phyloP scores from a whole-genome alignment of 1,140 invertebrate genomes.

The Drosophila bipectinata region DNA sequence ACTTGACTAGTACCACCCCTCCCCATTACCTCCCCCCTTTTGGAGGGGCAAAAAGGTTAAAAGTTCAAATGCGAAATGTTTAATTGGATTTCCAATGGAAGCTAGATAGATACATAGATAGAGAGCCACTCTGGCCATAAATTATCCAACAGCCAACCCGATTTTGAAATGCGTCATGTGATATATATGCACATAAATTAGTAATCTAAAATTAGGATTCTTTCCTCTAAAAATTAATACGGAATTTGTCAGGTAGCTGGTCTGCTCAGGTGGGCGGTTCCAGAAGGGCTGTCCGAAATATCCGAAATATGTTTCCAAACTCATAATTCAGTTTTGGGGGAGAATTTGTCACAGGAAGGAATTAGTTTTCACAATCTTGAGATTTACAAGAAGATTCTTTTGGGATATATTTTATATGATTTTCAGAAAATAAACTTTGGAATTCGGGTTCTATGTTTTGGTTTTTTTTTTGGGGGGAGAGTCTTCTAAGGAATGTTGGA shows the following conservation, averaged over 20 bases:
- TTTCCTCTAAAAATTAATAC: slow-evolving; percentile 50
- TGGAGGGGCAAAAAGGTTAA: slow-evolving; percentile 47
- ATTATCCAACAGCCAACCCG: background rate
- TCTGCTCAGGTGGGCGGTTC: slow-evolving; percentile 50
- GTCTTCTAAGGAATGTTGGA: too few species aligned
- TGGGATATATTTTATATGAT: too few species aligned
- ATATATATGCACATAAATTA: slow-evolving; percentile 1
- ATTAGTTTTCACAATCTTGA: background rate
- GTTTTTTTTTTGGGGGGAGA: too few species aligned
- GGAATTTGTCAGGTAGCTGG: slow-evolving; percentile 42
- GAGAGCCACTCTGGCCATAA: slow-evolving; percentile 15
- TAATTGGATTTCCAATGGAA: slow-evolving; percentile 50
- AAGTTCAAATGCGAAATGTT: slow-evolving; percentile 60
- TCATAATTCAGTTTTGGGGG: slow-evolving; percentile 17
- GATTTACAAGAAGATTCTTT: background rate
- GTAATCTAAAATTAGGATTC: slow-evolving; percentile 33
- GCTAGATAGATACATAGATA: background rate
- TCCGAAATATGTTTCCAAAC: slow-evolving; percentile 43
- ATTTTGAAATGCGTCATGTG: slow-evolving; percentile 18
- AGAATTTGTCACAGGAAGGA: background rate
- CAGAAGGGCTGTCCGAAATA: slow-evolving; percentile 22
- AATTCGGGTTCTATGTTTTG: too few species aligned
- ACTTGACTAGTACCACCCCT: slow-evolving; percentile 35
- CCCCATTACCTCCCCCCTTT: too few species aligned
- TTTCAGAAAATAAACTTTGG: too few species aligned